Evolutionary conservation across 2,113 vertebrate species (phyloP), one percentile per base, ranked within the genome.

Genomic region (Lanius ludovicianus): DNA sequence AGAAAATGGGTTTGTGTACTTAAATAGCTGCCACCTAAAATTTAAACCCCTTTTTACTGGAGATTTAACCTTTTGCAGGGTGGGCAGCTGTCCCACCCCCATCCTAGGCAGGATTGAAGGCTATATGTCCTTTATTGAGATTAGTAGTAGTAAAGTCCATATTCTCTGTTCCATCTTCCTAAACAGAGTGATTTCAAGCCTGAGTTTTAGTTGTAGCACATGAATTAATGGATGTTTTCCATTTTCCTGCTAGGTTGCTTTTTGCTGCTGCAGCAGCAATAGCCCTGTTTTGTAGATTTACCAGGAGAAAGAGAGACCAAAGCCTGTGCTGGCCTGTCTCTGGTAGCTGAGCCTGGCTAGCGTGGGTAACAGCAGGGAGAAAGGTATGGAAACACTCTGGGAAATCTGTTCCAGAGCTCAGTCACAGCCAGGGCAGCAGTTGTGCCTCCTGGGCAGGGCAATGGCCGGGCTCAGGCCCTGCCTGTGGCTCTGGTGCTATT

Each of bases 401-500:
- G 24, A 28, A 55, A 41, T 53, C 39, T 69, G 39, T 55, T 53
- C 55, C 55, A 78, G 46, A 9, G 33, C 39, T 69, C 47, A 13
- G 13, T 8, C 41, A 3, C 20, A 70, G 49, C 56, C 35, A 63
- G 49, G 17, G 49, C 30, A 41, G 22, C 6, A 63, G 6, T 6
- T 70, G 1, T 55, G 41, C 28, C 18, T 16, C 39, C 23, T 69
- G 46, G 62, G 28, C 39, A n/a, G 74, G 56, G 28, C 5, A 79
- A 17, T 14, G 41, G 5, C n/a, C 21, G 41, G 28, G 28, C 3
- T 55, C 47, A 15, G 23, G 4, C 56, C 28, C 64, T 87, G 74
- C 74, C 19, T 0, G 0, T 39, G 0, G 0, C 64, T 63, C 16
- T 55, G 57, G 60, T 20, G 64, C 28, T 28, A n/a, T 3, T 70